Percentiles rank a stretch among this genome's conserved stretches.
These are phyloP conservation scores for Zelleria hepariella DNA, from an alignment of 2,888 invertebrate species.

Conservation along the genomic window DNA sequence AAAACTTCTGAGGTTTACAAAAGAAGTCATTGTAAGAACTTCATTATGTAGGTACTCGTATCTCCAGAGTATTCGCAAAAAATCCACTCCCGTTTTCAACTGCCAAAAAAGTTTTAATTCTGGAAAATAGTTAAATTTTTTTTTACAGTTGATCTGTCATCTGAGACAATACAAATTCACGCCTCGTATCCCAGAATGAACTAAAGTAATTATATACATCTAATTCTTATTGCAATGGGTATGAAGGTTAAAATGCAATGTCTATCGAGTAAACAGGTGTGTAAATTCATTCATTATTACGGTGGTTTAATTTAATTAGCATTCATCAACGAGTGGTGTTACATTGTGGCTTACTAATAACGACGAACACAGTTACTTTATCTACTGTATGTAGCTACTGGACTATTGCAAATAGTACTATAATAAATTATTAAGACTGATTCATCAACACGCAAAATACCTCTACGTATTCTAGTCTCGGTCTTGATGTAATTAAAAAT, in stretches of 20 bases:
- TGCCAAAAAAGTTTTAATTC: too few relatives aligned
- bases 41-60: too few relatives aligned
- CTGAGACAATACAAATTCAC: background rate
- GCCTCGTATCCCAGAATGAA: background rate
- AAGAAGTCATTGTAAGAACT: too few relatives aligned
- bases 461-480: background rate
- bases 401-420: background rate
- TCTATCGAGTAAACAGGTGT: background rate
- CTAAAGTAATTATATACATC: background rate
- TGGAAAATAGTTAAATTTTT: too few relatives aligned
- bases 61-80: too few relatives aligned
- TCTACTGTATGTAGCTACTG: too few relatives aligned
- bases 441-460: background rate
- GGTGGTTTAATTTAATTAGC: background rate
- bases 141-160: background rate
- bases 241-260: background rate
- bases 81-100: too few relatives aligned
- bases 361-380: background rate
- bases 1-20: too few relatives aligned
- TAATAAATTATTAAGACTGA: background rate
- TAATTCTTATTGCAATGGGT: background rate
- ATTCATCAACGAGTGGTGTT: background rate
- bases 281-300: background rate
- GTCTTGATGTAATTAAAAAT: background rate
- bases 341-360: background rate